These are phyloP conservation scores for Seriola rivoliana DNA, from an alignment of 2,113 vertebrate genomes.

Conservation along the genomic window DNA sequence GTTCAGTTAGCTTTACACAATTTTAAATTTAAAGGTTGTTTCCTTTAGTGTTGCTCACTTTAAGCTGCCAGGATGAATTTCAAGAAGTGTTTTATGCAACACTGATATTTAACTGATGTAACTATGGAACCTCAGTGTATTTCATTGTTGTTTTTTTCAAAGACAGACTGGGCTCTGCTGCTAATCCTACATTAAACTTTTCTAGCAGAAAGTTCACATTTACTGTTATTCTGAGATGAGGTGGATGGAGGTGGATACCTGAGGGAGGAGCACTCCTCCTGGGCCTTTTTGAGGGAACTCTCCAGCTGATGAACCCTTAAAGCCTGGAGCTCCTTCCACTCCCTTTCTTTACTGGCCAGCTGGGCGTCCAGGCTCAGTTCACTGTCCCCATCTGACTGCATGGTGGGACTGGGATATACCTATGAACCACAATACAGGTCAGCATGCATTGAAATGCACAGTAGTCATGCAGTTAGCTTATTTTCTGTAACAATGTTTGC, in stretches of 20 bases:
- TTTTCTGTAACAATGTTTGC: background rate
- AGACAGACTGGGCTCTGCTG: background rate
- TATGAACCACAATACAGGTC: background rate
- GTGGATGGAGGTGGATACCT: conserved; percentile 54
- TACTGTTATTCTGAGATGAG: background rate
- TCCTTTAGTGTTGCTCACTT: background rate
- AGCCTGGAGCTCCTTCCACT: conserved; percentile 83
- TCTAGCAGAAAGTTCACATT: background rate
- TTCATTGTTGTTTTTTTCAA: background rate
- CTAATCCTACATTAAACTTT: background rate
- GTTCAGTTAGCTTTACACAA: background rate
- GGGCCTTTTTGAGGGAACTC: conserved; percentile 69
- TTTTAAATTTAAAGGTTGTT: background rate
- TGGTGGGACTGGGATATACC: conserved; percentile 32
- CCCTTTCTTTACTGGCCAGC: conserved; percentile 83
- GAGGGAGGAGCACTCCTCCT: conserved; percentile 56
- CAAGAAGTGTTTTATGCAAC: background rate
- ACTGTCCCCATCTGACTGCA: conserved; percentile 45
- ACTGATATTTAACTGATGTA: background rate
- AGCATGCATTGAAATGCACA: background rate
- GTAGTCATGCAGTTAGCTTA: background rate
- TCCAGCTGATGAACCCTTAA: conserved; percentile 75
- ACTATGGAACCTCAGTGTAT: background rate
- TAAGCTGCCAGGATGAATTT: background rate
- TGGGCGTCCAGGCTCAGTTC: conserved; percentile 74